phyloP scores from a whole-genome alignment of 2,888 invertebrate genomes.

The Harpagoxenus sublaevis region DNA sequence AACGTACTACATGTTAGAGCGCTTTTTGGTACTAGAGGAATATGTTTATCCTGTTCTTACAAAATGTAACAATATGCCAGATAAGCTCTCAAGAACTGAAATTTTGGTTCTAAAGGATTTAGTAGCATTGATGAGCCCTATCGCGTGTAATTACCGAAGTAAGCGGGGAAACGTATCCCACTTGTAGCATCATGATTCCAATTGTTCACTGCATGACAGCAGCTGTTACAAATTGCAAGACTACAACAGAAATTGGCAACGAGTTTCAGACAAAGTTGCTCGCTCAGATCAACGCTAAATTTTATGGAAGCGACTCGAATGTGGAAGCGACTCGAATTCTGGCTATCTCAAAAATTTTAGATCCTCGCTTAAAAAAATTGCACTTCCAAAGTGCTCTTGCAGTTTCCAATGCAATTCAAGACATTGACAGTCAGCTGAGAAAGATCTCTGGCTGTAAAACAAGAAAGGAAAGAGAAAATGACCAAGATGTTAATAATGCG shows the following conservation, averaged over 20 bases:
- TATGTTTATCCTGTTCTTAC: too few relatives aligned
- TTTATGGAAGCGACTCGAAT: conserved; percentile 7
- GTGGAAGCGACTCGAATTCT: background rate
- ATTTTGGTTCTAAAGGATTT: background rate
- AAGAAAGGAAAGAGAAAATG: too few relatives aligned
- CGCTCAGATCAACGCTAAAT: background rate
- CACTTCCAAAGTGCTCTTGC: background rate
- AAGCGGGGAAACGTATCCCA: background rate
- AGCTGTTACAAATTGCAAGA: background rate
- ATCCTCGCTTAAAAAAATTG: background rate
- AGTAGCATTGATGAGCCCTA: conserved; percentile 1
- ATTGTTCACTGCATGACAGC: conserved; percentile 8
- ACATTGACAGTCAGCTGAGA: too few relatives aligned
- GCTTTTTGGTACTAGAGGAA: background rate
- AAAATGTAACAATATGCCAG: background rate
- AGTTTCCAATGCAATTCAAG: too few relatives aligned
- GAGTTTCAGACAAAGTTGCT: background rate
- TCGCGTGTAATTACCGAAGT: background rate
- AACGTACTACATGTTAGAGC: background rate
- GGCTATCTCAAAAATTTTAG: conserved; percentile 3
- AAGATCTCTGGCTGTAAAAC: too few relatives aligned
- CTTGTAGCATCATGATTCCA: background rate
- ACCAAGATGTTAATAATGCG: too few relatives aligned
- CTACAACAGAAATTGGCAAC: conserved; percentile 5
- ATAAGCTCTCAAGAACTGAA: conserved; percentile 10